Evolutionary conservation across 2,797 vertebrate species (phyloP).

Genomic region (Microtus californicus): DNA sequence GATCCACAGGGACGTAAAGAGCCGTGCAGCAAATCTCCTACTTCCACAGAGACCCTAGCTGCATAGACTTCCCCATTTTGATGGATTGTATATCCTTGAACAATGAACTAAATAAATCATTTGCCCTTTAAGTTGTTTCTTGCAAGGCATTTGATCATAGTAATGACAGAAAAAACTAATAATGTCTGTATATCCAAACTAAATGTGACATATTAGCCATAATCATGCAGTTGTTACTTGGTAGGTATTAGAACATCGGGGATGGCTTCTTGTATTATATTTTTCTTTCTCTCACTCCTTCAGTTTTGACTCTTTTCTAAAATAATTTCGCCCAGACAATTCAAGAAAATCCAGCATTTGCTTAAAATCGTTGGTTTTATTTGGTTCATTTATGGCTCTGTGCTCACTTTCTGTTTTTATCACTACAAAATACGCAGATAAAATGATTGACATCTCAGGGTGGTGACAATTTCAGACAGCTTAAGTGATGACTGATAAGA

Average conservation of each 20-base stretch:
- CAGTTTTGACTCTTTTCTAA: not conserved
- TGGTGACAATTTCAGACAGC: not conserved
- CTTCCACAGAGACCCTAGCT: too few relatives aligned
- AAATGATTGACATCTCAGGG: not conserved
- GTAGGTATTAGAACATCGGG: not conserved
- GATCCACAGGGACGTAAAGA: not conserved
- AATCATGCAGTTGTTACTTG: not conserved
- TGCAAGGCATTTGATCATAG: not conserved
- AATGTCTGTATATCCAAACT: not conserved
- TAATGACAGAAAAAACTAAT: not conserved
- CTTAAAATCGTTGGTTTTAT: not conserved
- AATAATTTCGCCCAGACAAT: not conserved
- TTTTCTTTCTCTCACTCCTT: not conserved
- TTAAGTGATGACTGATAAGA: not conserved
- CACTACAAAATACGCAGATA: not conserved
- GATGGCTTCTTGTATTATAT: not conserved
- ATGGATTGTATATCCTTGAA: not conserved
- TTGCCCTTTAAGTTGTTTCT: not conserved
- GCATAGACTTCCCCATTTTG: not conserved
- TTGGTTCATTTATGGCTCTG: not conserved
- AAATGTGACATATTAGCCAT: not conserved
- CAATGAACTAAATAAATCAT: not conserved
- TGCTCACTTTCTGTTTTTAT: not conserved
- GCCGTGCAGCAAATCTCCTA: accelerated
- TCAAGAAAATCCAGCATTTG: not conserved